Conservation (phyloP, 2,888 invertebrate genomes). For the Furcula furcula region DNA sequence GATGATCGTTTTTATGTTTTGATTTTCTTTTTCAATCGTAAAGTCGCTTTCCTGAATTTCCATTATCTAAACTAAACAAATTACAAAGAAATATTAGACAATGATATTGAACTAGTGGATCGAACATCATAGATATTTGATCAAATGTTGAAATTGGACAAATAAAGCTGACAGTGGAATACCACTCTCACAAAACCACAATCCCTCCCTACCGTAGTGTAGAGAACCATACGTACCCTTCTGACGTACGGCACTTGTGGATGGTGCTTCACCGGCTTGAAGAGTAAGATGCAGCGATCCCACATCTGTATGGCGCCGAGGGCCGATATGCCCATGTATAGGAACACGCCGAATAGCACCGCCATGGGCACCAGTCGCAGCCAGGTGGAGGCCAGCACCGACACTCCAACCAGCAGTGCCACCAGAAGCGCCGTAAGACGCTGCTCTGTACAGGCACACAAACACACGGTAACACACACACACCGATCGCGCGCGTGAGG, state of each 20-base stretch:
- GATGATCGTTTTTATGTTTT: no score
- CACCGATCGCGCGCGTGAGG: neutral
- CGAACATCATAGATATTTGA: no score
- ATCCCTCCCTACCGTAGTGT: no score
- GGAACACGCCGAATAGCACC: constrained; percentile 98
- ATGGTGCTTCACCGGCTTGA: constrained; percentile 98
- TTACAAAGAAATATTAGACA: no score
- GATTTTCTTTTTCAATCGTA: no score
- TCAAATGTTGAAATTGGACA: no score
- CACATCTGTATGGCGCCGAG: constrained; percentile 97
- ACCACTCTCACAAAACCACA: no score
- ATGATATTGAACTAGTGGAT: no score
- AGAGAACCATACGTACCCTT: constrained; percentile 81
- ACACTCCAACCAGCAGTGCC: constrained; percentile 89
- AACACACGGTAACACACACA: constrained; percentile 14
- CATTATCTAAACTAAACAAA: no score
- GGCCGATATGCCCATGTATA: constrained; percentile 98
- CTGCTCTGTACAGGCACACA: no score
- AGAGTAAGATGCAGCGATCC: constrained; percentile 92
- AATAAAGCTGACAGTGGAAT: no score
- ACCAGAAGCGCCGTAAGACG: constrained; percentile 91
- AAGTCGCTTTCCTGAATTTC: no score
- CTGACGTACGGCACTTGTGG: constrained; percentile 94
- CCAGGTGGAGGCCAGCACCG: constrained; percentile 91
- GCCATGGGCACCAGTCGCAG: constrained; percentile 95